Evolutionary conservation across 2,888 invertebrate genomes (phyloP).

Genomic region (Eupithecia centaureata): DNA sequence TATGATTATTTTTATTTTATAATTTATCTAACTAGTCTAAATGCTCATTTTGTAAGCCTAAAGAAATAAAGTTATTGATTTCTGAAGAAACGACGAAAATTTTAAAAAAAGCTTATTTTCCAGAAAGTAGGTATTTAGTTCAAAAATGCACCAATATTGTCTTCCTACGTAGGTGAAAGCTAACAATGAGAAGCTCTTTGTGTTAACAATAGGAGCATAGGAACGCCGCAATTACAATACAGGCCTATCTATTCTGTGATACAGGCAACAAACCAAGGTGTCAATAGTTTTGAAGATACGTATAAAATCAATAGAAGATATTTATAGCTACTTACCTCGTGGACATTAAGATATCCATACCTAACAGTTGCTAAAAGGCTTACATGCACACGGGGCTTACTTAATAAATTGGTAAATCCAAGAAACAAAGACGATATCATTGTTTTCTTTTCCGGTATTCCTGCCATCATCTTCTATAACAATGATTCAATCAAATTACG

Average conservation of each 20-base stretch:
- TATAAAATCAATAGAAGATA: constrained; percentile 1
- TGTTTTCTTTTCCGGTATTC: too few species aligned
- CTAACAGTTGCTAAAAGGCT: background rate
- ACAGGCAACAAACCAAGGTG: constrained; percentile 9
- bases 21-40: too few species aligned
- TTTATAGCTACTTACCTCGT: constrained; percentile 8
- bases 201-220: background rate
- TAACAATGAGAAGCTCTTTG: background rate
- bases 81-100: too few species aligned
- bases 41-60: too few species aligned
- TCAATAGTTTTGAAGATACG: constrained; percentile 12
- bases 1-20: too few species aligned
- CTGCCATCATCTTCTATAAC: too few species aligned
- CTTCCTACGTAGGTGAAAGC: constrained; percentile 1
- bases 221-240: constrained; percentile 18
- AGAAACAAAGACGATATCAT: too few species aligned
- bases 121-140: too few species aligned
- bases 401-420: background rate
- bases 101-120: background rate
- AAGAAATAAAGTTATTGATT: too few species aligned
- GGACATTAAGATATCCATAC: background rate
- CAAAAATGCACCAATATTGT: background rate
- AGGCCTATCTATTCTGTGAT: too few species aligned
- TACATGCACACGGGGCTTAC: background rate
- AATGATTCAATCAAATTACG: too few species aligned